phyloP scores from a whole-genome alignment of 1,140 invertebrate species.

The Drosophila saltans region DNA sequence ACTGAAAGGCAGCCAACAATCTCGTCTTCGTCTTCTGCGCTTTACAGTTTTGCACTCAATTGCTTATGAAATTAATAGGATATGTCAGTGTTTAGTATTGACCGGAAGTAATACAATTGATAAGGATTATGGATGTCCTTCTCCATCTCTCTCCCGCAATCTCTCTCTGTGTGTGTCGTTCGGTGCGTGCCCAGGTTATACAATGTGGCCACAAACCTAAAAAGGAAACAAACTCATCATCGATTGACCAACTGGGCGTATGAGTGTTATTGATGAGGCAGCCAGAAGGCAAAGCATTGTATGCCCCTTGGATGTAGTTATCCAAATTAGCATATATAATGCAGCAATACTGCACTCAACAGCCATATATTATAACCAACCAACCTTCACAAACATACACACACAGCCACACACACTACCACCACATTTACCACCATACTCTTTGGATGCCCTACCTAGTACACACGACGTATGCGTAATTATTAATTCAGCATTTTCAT shows the following conservation, averaged over 20 bases:
- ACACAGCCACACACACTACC: neutral
- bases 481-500: slow-evolving; percentile 76
- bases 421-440: slow-evolving; percentile 25
- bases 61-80: slow-evolving; percentile 83
- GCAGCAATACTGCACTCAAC: slow-evolving; percentile 23
- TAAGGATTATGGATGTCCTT: slow-evolving; percentile 77
- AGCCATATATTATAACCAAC: slow-evolving; percentile 12
- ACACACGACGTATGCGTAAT: slow-evolving; percentile 57
- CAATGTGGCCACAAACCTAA: slow-evolving; percentile 24
- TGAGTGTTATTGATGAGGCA: slow-evolving; percentile 69
- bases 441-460: neutral
- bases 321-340: slow-evolving; percentile 66
- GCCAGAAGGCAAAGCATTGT: slow-evolving; percentile 1
- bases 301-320: slow-evolving; percentile 48
- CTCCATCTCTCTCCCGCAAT: neutral
- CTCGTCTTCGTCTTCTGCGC: slow-evolving; percentile 40
- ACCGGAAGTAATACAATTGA: slow-evolving; percentile 83
- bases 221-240: slow-evolving; percentile 43
- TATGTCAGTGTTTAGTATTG: slow-evolving; percentile 82
- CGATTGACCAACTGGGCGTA: slow-evolving; percentile 74
- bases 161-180: slow-evolving; percentile 13
- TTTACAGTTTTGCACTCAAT: slow-evolving; percentile 82
- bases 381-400: no score
- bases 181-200: slow-evolving; percentile 43
- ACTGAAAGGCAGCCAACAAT: neutral